A percentile compares a stretch with the other conserved stretches of the same genome.
phyloP scores from a whole-genome alignment of 1,140 invertebrate genomes.

The Ostrea edulis region DNA sequence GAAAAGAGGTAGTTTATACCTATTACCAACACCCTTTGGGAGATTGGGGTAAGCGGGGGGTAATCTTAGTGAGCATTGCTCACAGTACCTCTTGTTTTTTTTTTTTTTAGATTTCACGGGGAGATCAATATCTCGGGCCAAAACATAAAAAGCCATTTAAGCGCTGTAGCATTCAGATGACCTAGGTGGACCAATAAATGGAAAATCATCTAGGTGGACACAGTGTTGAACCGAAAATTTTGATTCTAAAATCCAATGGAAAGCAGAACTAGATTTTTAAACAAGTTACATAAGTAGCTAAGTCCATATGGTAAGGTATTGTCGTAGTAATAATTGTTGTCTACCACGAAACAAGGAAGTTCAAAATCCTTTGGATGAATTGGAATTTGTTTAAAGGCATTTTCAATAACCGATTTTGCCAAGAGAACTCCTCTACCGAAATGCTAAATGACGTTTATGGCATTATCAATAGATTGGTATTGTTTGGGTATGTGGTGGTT shows the following conservation, averaged over 20 bases:
- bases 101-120: conserved; percentile 45
- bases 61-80: no score
- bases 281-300: not conserved
- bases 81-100: no score
- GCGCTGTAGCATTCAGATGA: not conserved
- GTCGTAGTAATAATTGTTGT: conserved; percentile 42
- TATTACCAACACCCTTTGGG: no score
- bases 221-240: not conserved
- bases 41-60: no score
- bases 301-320: conserved; percentile 29
- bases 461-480: no score
- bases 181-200: conserved; percentile 17
- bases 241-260: conserved; percentile 11
- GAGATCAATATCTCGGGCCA: not conserved
- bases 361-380: no score
- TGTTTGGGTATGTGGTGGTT: conserved; percentile 52
- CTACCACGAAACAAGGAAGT: no score
- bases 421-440: no score
- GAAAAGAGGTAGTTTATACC: no score
- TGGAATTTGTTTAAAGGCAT: no score
- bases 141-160: not conserved
- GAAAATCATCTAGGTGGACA: conserved; percentile 37
- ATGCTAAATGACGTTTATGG: no score
- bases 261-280: not conserved
- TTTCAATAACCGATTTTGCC: no score